phyloP scores from a whole-genome alignment of 1,140 invertebrate genomes.

The Batillaria attramentaria region DNA sequence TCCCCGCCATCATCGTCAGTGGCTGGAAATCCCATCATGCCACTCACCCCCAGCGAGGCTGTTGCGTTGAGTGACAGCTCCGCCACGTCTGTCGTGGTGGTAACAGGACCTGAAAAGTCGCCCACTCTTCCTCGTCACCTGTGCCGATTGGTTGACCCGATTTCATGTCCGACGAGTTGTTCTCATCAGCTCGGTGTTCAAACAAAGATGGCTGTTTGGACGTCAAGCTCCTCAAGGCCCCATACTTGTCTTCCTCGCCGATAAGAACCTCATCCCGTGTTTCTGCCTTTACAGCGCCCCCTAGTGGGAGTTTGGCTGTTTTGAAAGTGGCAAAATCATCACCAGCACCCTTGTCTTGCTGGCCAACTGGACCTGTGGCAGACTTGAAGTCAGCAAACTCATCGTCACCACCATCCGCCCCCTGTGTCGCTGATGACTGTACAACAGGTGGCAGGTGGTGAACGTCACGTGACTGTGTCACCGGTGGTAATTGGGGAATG shows the following conservation, averaged over 20 bases:
- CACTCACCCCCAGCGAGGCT: background rate
- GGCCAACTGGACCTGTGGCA: background rate
- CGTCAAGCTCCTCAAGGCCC: slow-evolving; percentile 63
- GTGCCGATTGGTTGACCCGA: slow-evolving; percentile 31
- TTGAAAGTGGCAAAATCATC: slow-evolving; percentile 52
- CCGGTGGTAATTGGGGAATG: background rate
- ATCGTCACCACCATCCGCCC: no score
- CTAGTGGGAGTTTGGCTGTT: slow-evolving; percentile 32
- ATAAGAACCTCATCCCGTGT: slow-evolving; percentile 54
- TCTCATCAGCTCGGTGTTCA: slow-evolving; percentile 24
- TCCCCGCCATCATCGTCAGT: slow-evolving; percentile 36
- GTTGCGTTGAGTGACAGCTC: slow-evolving; percentile 3
- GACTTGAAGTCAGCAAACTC: no score
- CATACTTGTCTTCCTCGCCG: slow-evolving; percentile 72
- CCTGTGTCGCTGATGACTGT: no score
- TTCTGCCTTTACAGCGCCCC: slow-evolving; percentile 27
- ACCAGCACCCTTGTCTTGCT: background rate
- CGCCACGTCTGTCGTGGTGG: background rate
- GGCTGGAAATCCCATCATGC: background rate
- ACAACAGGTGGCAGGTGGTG: no score
- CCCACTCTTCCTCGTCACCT: slow-evolving; percentile 38
- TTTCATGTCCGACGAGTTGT: background rate
- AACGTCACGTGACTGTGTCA: background rate
- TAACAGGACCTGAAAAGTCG: slow-evolving; percentile 44
- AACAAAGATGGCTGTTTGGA: slow-evolving; percentile 30